Conservation (phyloP, 2,797 vertebrate genomes). For the Aplochiton taeniatus region DNA sequence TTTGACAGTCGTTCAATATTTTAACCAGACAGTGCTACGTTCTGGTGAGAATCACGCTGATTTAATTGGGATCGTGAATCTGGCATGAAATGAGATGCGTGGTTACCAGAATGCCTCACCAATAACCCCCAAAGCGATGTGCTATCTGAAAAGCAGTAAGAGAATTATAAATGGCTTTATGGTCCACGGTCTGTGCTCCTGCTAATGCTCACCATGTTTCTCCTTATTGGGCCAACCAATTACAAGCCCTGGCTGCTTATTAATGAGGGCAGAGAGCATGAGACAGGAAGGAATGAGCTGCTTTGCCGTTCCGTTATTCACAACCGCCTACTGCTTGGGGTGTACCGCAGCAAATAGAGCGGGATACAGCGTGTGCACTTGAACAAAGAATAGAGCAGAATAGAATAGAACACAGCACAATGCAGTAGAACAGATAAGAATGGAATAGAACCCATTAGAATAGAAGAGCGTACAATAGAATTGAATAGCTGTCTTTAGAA, state of each 20-base stretch:
- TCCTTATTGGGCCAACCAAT: constrained; percentile 48
- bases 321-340: constrained; percentile 4
- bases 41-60: neutral
- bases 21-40: neutral
- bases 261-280: constrained; percentile 48
- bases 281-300: constrained; percentile 42
- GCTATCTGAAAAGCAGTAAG: constrained; percentile 44
- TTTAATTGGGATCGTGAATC: constrained; percentile 9
- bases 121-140: constrained; percentile 22
- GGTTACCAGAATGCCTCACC: constrained; percentile 31
- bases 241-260: constrained; percentile 52
- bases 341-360: too few species aligned
- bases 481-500: neutral
- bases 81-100: constrained; percentile 39
- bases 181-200: constrained; percentile 50
- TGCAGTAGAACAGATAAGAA: neutral
- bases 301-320: constrained; percentile 42
- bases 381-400: neutral
- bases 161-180: constrained; percentile 58
- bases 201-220: constrained; percentile 60
- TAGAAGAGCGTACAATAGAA: neutral
- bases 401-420: constrained; percentile 7
- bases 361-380: too few species aligned
- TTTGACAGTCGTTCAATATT: neutral
- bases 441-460: constrained; percentile 14